Evolutionary conservation across 2,888 invertebrate species (phyloP), one percentile per base, ranked within the genome.

Genomic region (Pheosia tremula): DNA sequence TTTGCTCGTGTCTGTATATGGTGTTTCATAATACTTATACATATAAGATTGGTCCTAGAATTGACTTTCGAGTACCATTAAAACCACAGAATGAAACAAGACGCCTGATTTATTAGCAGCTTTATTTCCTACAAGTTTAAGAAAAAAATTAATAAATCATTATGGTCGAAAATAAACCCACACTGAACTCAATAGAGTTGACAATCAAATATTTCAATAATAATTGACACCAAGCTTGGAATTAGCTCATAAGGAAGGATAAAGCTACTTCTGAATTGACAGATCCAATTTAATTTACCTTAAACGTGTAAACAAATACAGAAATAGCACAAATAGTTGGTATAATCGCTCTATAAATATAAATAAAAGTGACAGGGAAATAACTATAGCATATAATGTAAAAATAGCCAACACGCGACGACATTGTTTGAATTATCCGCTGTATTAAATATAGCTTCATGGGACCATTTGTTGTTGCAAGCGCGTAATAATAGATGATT

Each of bases 381-480:
- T 24, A 13, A 69, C 59, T 63, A 58, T 57, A 53, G 60, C 53
- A 54, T 60, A 63, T 56, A 55, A 56, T 50, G 61, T 65, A 65
- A 64, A 73, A 69, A 74, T 73, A 74, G 68, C 67, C 3, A 5
- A 55, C 41, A 36, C 41, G 24, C 41, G 56, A n/a, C 39, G 39
- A 62, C 57, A 67, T 73, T 75, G 73, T 75, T 69, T 62, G 61
- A 67, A 66, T 73, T 67, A 73, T 73, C 65, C 68, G 58, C 58
- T 59, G 55, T 39, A 8, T 39, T 71, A 74, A 66, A 68, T 71
- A 75, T 72, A 74, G 61, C 41, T 68, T 70, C 64, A 71, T 64
- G 62, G 60, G 62, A 58, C 58, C 60, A 58, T 61, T 64, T 66
- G 3, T 5, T 41, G 39, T 13, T 9, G 39, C 24, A 24, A 24